These are phyloP conservation scores for Apocheima hispidaria DNA, from an alignment of 2,888 invertebrate genomes.

Conservation along the genomic window DNA sequence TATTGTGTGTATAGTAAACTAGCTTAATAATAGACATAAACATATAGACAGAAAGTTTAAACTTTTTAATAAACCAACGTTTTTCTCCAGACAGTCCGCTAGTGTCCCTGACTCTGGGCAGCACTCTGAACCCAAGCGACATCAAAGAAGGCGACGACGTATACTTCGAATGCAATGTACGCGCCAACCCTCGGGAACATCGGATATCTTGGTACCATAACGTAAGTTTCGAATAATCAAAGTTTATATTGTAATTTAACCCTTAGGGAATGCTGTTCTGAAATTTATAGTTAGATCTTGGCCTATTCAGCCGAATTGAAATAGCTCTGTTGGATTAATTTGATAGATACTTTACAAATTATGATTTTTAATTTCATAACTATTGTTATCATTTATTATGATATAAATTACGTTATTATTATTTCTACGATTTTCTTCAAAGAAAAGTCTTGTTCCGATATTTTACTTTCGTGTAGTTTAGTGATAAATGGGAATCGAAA, in stretches of 20 bases:
- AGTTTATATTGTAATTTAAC: constrained; percentile 47
- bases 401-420: no score
- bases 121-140: constrained; percentile 93
- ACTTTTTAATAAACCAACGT: constrained; percentile 41
- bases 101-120: constrained; percentile 90
- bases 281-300: constrained; percentile 43
- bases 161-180: constrained; percentile 95
- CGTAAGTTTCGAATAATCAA: constrained; percentile 86
- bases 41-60: background rate
- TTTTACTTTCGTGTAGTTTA: constrained; percentile 18
- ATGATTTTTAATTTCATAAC: constrained; percentile 12
- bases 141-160: constrained; percentile 97
- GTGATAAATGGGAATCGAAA: constrained; percentile 21
- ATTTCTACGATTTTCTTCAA: no score
- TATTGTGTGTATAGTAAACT: background rate
- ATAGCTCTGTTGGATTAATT: constrained; percentile 29
- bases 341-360: constrained; percentile 4
- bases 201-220: constrained; percentile 96
- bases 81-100: constrained; percentile 75
- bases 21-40: no score
- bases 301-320: constrained; percentile 34
- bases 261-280: constrained; percentile 40
- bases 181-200: constrained; percentile 94
- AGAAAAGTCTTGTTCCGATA: constrained; percentile 13
- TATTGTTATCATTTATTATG: background rate